Conservation (phyloP, 2,113 vertebrate genomes). For the Seriola dumerili region DNA sequence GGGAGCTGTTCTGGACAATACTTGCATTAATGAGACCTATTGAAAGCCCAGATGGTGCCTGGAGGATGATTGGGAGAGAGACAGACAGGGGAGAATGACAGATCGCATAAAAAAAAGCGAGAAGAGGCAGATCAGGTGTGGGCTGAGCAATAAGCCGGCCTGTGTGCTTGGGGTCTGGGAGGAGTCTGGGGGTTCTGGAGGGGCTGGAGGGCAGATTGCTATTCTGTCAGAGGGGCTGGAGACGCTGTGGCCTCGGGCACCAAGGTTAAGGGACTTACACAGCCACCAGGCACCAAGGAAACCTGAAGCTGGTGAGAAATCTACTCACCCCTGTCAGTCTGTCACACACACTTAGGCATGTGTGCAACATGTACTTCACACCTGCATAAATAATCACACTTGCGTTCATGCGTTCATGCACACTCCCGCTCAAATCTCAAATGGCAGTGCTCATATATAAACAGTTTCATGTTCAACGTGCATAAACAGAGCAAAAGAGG, state of each 20-base stretch:
- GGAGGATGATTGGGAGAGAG: constrained; percentile 53
- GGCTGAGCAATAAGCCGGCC: constrained; percentile 48
- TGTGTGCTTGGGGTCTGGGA: constrained; percentile 55
- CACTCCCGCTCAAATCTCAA: not conserved
- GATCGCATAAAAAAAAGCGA: constrained; percentile 60
- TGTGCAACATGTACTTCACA: constrained; percentile 55
- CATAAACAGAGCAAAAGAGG: constrained; percentile 12
- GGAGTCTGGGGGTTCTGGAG: constrained; percentile 38
- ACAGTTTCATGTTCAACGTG: constrained; percentile 15
- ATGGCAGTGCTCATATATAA: not conserved
- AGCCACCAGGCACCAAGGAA: constrained; percentile 69
- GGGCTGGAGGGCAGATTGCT: constrained; percentile 64
- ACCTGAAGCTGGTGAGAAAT: constrained; percentile 83
- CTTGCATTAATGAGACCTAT: constrained; percentile 79
- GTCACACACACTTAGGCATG: constrained; percentile 64
- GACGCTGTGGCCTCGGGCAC: constrained; percentile 72
- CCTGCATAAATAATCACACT: constrained; percentile 45
- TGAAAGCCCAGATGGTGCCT: constrained; percentile 82
- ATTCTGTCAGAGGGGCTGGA: constrained; percentile 73
- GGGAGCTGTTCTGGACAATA: constrained; percentile 67
- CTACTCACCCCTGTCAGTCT: constrained; percentile 54
- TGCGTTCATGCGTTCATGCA: not conserved
- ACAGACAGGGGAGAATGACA: constrained; percentile 60
- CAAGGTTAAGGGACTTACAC: constrained; percentile 60
- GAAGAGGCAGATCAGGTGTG: constrained; percentile 76